Conservation (phyloP, 1,140 invertebrate genomes). For the Habropoda laboriosa region DNA sequence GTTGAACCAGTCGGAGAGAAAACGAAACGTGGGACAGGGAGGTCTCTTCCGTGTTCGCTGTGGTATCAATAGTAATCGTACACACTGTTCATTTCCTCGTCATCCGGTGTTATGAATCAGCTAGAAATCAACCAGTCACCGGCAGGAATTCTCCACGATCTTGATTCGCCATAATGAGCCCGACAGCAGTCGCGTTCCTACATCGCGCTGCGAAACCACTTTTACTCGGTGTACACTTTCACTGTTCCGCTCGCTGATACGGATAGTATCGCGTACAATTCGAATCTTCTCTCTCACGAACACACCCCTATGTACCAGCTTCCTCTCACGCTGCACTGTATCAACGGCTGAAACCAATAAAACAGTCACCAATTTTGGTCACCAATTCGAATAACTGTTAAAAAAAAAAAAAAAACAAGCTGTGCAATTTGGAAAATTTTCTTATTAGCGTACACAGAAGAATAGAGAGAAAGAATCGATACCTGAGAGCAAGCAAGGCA, state of each 20-base stretch:
- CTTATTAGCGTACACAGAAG: too few relatives aligned
- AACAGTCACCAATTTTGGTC: too few relatives aligned
- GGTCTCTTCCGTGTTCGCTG: slow-evolving; percentile 32
- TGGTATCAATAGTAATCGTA: too few relatives aligned
- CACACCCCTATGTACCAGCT: slow-evolving; percentile 17
- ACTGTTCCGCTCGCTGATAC: slow-evolving; percentile 75
- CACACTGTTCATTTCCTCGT: slow-evolving; percentile 68
- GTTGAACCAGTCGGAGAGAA: too few relatives aligned
- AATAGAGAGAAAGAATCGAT: too few relatives aligned
- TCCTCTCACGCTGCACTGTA: slow-evolving; percentile 18
- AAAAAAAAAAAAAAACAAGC: too few relatives aligned
- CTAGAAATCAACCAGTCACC: slow-evolving; percentile 44
- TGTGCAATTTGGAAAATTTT: too few relatives aligned
- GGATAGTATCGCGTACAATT: slow-evolving; percentile 61
- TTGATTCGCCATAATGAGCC: slow-evolving; percentile 75
- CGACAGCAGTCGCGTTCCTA: slow-evolving; percentile 54
- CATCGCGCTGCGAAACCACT: slow-evolving; percentile 70
- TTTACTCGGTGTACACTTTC: slow-evolving; percentile 78
- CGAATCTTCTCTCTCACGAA: slow-evolving; percentile 51
- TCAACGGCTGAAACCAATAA: too few relatives aligned
- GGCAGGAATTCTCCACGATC: slow-evolving; percentile 64
- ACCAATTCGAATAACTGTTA: too few relatives aligned
- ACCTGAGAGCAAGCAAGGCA: too few relatives aligned
- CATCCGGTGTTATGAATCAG: slow-evolving; percentile 46
- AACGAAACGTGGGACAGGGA: too few relatives aligned